These are phyloP conservation scores for Accipiter cooperii DNA, from an alignment of 2,113 vertebrate genomes.

Conservation along the genomic window DNA sequence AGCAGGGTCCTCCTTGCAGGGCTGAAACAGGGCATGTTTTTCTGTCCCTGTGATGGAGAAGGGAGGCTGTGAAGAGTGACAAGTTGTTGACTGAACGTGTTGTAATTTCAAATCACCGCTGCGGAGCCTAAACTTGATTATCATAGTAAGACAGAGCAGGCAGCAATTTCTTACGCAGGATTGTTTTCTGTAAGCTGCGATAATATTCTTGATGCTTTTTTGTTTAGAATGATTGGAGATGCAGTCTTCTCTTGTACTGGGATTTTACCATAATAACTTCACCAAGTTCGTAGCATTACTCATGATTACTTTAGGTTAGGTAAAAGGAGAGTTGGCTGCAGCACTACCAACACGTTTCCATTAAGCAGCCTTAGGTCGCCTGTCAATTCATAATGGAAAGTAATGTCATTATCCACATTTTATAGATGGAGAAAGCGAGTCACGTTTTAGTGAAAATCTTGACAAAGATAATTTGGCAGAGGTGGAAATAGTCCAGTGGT, in stretches of 20 bases:
- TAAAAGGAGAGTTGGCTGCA: background rate
- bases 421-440: background rate
- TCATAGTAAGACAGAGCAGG: background rate
- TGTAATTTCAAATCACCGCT: background rate
- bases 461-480: background rate
- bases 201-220: background rate
- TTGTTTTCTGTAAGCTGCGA: background rate
- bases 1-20: background rate
- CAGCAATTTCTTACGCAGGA: background rate
- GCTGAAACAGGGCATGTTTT: rapidly evolving
- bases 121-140: background rate
- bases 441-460: background rate
- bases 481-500: background rate
- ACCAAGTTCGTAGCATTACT: background rate
- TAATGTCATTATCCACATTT: background rate
- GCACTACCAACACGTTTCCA: background rate
- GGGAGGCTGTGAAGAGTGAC: background rate
- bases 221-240: background rate
- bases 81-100: background rate
- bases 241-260: background rate
- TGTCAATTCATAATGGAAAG: background rate
- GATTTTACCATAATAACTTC: background rate
- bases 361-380: background rate
- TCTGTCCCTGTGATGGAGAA: background rate
- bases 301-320: background rate